Evolutionary conservation across 1,140 invertebrate genomes (phyloP), one percentile per base, ranked within the genome.

Genomic region (Anastrepha obliqua): DNA sequence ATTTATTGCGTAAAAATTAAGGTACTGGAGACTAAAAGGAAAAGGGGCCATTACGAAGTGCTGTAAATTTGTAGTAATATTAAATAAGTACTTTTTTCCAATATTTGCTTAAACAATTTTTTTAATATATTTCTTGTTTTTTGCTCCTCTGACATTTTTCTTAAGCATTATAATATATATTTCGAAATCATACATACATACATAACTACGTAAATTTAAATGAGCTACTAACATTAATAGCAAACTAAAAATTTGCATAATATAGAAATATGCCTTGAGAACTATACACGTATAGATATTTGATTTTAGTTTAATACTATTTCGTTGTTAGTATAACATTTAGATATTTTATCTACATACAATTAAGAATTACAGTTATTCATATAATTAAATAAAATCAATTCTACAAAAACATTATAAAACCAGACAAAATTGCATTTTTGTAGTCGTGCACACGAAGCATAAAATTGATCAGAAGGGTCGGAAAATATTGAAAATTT

Each of bases 341-440:
- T 81, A 81, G 74, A 42, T 81, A 81, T 81, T 55, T 81, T 81
- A 81, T 81, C 47, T 81, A 81, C 13, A 0, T 81, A 81, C 44
- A 20, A 29, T 81, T 81, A 81, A 81, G 74, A 17, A 17, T 20
- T 58, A 81, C 44, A 55, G 74, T 58, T 81, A 81, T 81, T 81
- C 55, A 81, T 81, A 81, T 55, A 29, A 81, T 20, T 81, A 81
- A 81, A 81, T 81, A 81, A 81, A 81, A 81, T 81, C 44, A 55
- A 55, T 81, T 55, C 17, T 55, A 81, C 20, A 51, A 58, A 55
- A 55, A 67, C 20, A 29, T 7, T 29, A 7, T 29, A 2, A 67
- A 62, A 58, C 7, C 13, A 58, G 13, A 58, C 55, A 8, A 58
- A 8, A 58, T 58, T 58, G 29, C 29, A 29, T 29, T 29, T 29